Evolutionary conservation across 2,113 vertebrate species (phyloP).

Genomic region (Ardeotis arabs): DNA sequence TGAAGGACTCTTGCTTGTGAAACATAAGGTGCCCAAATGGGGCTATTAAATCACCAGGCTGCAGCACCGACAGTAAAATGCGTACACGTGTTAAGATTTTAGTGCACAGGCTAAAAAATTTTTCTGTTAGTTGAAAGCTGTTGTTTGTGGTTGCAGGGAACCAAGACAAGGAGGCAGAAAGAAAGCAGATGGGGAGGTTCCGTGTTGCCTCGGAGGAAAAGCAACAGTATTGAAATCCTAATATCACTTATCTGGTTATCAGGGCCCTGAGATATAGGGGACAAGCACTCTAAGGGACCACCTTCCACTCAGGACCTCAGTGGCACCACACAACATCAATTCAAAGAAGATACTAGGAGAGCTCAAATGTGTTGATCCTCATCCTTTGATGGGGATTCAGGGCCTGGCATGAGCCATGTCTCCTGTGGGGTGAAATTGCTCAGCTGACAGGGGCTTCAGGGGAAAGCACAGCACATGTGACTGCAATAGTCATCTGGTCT

Average conservation of each 20-base stretch:
- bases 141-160: neutral
- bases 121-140: neutral
- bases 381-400: neutral
- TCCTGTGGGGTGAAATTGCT: neutral
- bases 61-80: neutral
- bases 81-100: rapidly evolving
- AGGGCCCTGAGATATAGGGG: neutral
- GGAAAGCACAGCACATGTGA: neutral
- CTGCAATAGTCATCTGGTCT: neutral
- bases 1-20: neutral
- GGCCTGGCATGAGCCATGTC: neutral
- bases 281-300: neutral
- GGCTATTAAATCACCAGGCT: neutral
- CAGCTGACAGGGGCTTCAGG: neutral
- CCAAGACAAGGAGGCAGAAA: neutral
- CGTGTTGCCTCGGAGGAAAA: neutral
- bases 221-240: neutral
- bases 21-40: neutral
- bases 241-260: neutral
- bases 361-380: neutral
- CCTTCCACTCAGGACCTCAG: neutral
- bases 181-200: neutral
- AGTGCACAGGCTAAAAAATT: neutral
- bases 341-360: neutral
- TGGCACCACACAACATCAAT: neutral